These are phyloP conservation scores for Clarias platycephalus DNA, from an alignment of 2,797 vertebrate species.

Conservation along the genomic window DNA sequence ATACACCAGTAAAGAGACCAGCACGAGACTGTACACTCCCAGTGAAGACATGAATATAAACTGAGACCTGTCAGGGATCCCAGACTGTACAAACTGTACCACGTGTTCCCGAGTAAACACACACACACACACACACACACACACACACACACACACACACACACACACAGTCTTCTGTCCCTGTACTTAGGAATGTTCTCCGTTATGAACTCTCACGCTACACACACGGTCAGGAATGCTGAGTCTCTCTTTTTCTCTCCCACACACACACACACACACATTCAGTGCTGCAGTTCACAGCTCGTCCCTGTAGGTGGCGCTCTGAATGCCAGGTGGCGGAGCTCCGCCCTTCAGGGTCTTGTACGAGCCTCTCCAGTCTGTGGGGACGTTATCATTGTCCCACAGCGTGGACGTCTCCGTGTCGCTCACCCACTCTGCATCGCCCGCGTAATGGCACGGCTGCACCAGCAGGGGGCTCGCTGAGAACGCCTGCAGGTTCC, in stretches of 20 bases:
- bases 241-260: background rate
- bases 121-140: slow-evolving; percentile 15
- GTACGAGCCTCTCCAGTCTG: slow-evolving; percentile 88
- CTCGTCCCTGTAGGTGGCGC: slow-evolving; percentile 76
- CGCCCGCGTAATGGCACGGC: slow-evolving; percentile 91
- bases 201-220: background rate
- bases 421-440: slow-evolving; percentile 90
- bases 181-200: background rate
- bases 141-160: slow-evolving; percentile 21
- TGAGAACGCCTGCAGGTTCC: slow-evolving; percentile 86
- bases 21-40: background rate
- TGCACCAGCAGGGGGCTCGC: slow-evolving; percentile 86
- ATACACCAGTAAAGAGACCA: background rate
- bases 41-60: background rate
- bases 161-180: background rate
- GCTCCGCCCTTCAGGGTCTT: slow-evolving; percentile 83
- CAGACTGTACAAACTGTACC: background rate
- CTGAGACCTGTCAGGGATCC: too few relatives aligned
- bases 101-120: slow-evolving; percentile 17
- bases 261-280: background rate
- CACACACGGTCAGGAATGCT: background rate
- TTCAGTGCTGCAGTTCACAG: slow-evolving; percentile 59
- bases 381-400: slow-evolving; percentile 85
- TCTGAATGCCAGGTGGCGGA: slow-evolving; percentile 67
- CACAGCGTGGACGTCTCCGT: slow-evolving; percentile 96